These are phyloP conservation scores for Lipotes vexillifer DNA, from an alignment of 2,113 vertebrate species.

Conservation along the genomic window DNA sequence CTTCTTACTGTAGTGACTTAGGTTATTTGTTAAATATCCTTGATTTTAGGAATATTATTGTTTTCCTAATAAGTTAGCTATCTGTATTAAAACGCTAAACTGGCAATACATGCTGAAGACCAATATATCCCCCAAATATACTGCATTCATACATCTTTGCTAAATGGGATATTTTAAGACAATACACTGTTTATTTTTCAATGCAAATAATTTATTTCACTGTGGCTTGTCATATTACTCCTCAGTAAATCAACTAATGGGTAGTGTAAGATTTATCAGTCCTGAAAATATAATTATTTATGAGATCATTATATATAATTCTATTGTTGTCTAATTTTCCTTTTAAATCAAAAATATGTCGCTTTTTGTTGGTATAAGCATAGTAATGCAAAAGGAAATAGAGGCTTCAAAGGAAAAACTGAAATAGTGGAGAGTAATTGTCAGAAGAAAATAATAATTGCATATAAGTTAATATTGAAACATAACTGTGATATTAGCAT, in stretches of 20 bases:
- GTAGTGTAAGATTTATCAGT: not conserved
- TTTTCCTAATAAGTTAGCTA: not conserved
- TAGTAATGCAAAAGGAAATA: not conserved
- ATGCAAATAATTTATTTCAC: not conserved
- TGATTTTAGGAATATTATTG: not conserved
- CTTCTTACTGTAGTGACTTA: not conserved
- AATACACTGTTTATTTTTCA: not conserved
- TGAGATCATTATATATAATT: not conserved
- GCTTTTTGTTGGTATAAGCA: not conserved
- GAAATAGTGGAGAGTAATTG: not conserved
- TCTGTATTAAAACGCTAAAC: not conserved
- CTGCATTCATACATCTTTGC: not conserved
- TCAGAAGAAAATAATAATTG: not conserved
- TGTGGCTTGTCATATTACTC: not conserved
- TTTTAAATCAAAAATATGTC: not conserved
- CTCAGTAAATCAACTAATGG: not conserved
- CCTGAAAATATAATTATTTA: not conserved
- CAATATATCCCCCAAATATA: not conserved
- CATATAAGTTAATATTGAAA: not conserved
- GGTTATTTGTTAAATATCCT: not conserved
- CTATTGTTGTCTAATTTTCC: not conserved
- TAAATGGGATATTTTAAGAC: not conserved
- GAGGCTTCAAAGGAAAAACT: not conserved
- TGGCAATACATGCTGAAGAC: not conserved
- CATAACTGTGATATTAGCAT: not conserved